Conservation (phyloP, 2,797 vertebrate species). For the Geotrypetes seraphini region DNA sequence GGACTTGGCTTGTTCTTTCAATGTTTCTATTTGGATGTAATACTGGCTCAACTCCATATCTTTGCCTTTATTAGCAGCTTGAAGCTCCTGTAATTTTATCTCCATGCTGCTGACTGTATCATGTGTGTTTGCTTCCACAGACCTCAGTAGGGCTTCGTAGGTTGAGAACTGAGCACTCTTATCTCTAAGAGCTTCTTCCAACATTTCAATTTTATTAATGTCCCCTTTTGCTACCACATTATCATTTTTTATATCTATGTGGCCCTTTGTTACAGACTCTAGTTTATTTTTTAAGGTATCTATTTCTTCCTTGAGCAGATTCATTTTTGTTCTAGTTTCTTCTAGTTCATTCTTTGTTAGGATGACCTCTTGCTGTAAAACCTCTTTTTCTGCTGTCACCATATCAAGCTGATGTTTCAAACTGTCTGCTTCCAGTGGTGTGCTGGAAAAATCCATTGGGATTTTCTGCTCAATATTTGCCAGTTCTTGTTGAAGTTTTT, state of each 20-base stretch:
- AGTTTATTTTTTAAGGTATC: constrained; percentile 46
- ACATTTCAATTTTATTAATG: background rate
- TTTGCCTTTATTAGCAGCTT: constrained; percentile 54
- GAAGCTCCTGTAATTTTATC: constrained; percentile 53
- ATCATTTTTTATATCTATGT: background rate
- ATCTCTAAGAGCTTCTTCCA: constrained; percentile 32
- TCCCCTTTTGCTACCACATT: background rate
- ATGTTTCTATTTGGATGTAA: constrained; percentile 44
- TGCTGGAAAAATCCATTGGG: constrained; percentile 19
- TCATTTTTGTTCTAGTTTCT: constrained; percentile 62
- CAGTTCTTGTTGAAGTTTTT: constrained; percentile 86
- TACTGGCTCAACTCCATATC: constrained; percentile 58
- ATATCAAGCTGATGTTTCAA: constrained; percentile 54
- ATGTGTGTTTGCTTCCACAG: constrained; percentile 52
- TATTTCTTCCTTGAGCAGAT: constrained; percentile 57
- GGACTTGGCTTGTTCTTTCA: constrained; percentile 49
- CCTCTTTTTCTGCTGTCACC: constrained; percentile 38
- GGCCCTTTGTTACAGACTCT: constrained; percentile 26
- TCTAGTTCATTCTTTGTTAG: constrained; percentile 45
- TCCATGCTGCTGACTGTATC: constrained; percentile 45
- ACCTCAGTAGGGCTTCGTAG: constrained; percentile 48
- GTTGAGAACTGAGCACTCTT: constrained; percentile 44
- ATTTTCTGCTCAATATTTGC: constrained; percentile 66
- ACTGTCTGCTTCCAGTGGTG: constrained; percentile 43
- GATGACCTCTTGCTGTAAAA: constrained; percentile 31